Evolutionary conservation across 2,888 invertebrate genomes (phyloP), one percentile per base, ranked within the genome.

Genomic region (Leucophora obtusa): DNA sequence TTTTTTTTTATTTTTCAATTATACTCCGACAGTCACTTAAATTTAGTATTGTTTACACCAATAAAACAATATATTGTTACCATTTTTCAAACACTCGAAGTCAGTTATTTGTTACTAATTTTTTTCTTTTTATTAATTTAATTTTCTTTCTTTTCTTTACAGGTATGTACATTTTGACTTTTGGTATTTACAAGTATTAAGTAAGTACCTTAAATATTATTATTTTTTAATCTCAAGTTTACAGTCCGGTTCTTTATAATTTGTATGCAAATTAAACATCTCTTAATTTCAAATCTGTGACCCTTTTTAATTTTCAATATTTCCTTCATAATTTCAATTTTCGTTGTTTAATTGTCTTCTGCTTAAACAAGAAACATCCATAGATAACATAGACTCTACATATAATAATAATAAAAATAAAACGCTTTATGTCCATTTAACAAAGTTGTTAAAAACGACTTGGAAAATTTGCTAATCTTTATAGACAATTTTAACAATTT

Each of bases 141-240:
- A 5, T 38, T 38, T 51, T 33, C 43, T 50, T 50, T 63, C 62
- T 15, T 63, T 51, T 65, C 35, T 35, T 65, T 65, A 8, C 51
- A 65, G 65, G 65, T 65, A 65, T 65, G 65, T 65, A 50, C 18
- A 24, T 54, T 21, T 24, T 54, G 2, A 21, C 11, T 53, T 21
- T 21, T 14, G 51, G 10, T 2, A 21, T 14, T 24, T 54, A 14
- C 14, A 11, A 21, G 14, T 24, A 17, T 11, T 51, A 7, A 24
- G 21, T 54, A 24, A 21, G 53, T 53, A 21, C 0, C 2, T 21
- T 21, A 21, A 14, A 3, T 21, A 28, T 28, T 28, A 8, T 24
- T 24, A 24, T 14, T 21, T 54, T 54, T 54, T 54, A 47, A 47
- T 47, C n/a, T 47, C 5, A 47, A n/a, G n/a, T 38, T 7, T 28